Percentiles rank a stretch among this genome's conserved stretches.
Evolutionary conservation across 2,888 invertebrate genomes (phyloP).

Genomic region (Athetis lepigone): DNA sequence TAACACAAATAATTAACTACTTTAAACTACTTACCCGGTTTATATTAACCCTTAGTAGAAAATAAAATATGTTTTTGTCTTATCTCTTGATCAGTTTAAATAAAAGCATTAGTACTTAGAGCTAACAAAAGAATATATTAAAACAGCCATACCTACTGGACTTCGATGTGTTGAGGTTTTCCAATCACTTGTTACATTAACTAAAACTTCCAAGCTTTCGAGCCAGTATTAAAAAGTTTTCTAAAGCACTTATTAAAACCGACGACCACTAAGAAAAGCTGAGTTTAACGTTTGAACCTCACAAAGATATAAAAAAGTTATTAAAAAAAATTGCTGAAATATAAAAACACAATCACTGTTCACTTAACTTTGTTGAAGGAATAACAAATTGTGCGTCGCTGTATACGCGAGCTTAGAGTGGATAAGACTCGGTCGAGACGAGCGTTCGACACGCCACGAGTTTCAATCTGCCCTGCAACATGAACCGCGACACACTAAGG

Average conservation of each 20-base stretch:
- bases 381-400: slow-evolving; percentile 10
- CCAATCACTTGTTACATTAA: neutral
- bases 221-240: slow-evolving; percentile 11
- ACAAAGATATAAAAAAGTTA: slow-evolving; percentile 11
- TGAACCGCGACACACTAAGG: slow-evolving; percentile 52
- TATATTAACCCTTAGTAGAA: neutral
- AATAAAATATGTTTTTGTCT: too few relatives aligned
- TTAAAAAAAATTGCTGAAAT: slow-evolving; percentile 10
- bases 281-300: neutral
- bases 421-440: slow-evolving; percentile 56
- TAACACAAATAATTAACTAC: neutral
- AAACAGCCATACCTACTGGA: slow-evolving; percentile 1
- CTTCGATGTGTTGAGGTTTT: neutral
- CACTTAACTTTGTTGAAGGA: neutral
- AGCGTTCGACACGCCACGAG: slow-evolving; percentile 64
- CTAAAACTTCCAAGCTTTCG: slow-evolving; percentile 16
- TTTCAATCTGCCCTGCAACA: slow-evolving; percentile 56
- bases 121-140: neutral
- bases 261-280: slow-evolving; percentile 7
- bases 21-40: neutral
- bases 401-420: slow-evolving; percentile 23
- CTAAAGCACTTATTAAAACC: slow-evolving; percentile 29
- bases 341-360: slow-evolving; percentile 29
- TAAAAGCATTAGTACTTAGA: neutral
- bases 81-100: neutral